phyloP scores from a whole-genome alignment of 2,888 invertebrate species.

The Drosophila siamana region DNA sequence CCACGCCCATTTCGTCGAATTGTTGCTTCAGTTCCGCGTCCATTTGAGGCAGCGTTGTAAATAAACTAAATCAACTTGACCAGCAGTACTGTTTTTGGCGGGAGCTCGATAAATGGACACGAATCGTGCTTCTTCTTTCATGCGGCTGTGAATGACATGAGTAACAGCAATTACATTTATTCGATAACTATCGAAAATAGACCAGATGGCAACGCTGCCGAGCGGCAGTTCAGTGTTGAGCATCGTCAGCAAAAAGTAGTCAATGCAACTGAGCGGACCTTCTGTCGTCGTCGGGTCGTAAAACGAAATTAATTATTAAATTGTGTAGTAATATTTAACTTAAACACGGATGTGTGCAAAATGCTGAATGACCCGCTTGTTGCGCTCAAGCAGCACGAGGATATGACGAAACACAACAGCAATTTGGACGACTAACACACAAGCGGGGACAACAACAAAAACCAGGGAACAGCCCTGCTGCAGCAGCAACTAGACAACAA shows the following conservation, averaged over 20 bases:
- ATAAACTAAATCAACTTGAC: not conserved
- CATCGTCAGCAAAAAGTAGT: conserved; percentile 51
- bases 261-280: conserved; percentile 58
- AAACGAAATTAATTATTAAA: conserved; percentile 69
- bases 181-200: conserved; percentile 5
- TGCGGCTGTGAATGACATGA: conserved; percentile 18
- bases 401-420: conserved; percentile 34
- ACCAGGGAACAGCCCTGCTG: conserved; percentile 44
- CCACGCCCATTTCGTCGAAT: conserved; percentile 88
- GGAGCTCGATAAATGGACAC: conserved; percentile 24
- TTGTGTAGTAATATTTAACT: conserved; percentile 48
- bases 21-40: conserved; percentile 86
- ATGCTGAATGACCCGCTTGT: conserved; percentile 55
- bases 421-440: conserved; percentile 15
- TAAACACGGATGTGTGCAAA: conserved; percentile 30
- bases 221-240: not conserved
- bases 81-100: conserved; percentile 44
- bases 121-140: conserved; percentile 19
- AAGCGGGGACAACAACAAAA: conserved; percentile 52
- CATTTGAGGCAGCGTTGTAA: conserved; percentile 59
- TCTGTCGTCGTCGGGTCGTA: conserved; percentile 50
- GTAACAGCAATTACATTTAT: not conserved
- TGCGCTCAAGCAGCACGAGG: conserved; percentile 51
- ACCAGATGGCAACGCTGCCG: conserved; percentile 6
- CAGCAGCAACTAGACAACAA: conserved; percentile 62